These are phyloP conservation scores for Cydia strobilella DNA, from an alignment of 1,140 invertebrate species.

Conservation along the genomic window DNA sequence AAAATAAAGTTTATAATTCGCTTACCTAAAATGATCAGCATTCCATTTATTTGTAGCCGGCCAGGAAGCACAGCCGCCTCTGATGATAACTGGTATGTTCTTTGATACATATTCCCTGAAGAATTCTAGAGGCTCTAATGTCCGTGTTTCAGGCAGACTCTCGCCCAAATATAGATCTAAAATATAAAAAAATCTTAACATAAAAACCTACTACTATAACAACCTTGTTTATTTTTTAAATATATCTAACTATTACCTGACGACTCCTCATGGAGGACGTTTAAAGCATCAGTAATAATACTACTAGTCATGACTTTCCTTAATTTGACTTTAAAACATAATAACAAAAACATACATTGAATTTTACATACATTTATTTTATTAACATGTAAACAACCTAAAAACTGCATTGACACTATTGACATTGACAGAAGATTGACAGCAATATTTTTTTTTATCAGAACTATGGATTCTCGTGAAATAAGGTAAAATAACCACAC, in stretches of 20 bases:
- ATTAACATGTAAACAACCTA: constrained; percentile 25
- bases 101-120: constrained; percentile 85
- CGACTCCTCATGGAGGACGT: constrained; percentile 60
- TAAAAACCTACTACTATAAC: not conserved
- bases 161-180: constrained; percentile 66
- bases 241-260: constrained; percentile 48
- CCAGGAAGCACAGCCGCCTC: constrained; percentile 81
- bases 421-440: not conserved
- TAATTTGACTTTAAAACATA: not conserved
- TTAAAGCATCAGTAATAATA: constrained; percentile 48
- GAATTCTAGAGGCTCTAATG: constrained; percentile 79
- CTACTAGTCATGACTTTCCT: constrained; percentile 5
- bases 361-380: not conserved
- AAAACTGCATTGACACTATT: not conserved
- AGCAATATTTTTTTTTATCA: not conserved
- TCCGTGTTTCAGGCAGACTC: constrained; percentile 51
- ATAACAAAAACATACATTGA: not conserved
- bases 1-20: not conserved
- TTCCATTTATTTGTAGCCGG: constrained; percentile 84
- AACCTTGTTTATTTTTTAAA: not conserved
- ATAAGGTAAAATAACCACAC: not conserved
- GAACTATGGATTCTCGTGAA: not conserved
- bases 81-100: constrained; percentile 85
- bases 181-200: constrained; percentile 41
- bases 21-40: constrained; percentile 81